A percentile compares a stretch with the other conserved stretches of the same genome.
phyloP scores from a whole-genome alignment of 1,140 invertebrate genomes.

The Penaeus vannamei region DNA sequence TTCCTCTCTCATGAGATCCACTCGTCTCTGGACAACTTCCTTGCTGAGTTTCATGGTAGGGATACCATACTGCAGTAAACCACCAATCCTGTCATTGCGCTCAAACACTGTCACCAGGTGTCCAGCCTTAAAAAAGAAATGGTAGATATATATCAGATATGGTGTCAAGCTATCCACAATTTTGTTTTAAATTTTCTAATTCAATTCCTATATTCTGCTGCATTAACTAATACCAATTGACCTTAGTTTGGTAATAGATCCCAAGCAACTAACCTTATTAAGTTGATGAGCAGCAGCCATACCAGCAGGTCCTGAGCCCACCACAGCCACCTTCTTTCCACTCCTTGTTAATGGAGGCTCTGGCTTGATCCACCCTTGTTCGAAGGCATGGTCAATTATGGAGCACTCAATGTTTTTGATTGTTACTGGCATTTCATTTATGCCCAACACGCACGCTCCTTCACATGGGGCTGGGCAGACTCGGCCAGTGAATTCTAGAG shows the following conservation, averaged over 20 bases:
- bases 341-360: constrained; percentile 82
- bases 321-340: constrained; percentile 90
- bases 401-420: constrained; percentile 99
- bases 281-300: constrained; percentile 97
- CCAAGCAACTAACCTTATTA: constrained; percentile 81
- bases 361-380: constrained; percentile 94
- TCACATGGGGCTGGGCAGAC: constrained; percentile 99
- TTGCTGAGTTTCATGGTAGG: constrained; percentile 98
- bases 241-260: constrained; percentile 75
- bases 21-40: constrained; percentile 89
- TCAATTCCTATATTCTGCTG: background rate
- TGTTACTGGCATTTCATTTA: constrained; percentile 95
- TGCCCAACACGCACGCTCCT: constrained; percentile 96
- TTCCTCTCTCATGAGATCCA: constrained; percentile 90
- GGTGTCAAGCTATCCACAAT: background rate
- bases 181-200: too few species aligned
- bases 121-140: constrained; percentile 77
- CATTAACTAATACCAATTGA: background rate
- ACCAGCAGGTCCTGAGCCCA: constrained; percentile 96
- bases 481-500: constrained; percentile 95
- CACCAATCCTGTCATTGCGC: constrained; percentile 94
- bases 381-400: constrained; percentile 98
- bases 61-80: constrained; percentile 96
- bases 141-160: background rate
- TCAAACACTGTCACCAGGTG: constrained; percentile 96